These are phyloP conservation scores for Athalia circularis DNA, from an alignment of 2,888 invertebrate species.

Conservation along the genomic window DNA sequence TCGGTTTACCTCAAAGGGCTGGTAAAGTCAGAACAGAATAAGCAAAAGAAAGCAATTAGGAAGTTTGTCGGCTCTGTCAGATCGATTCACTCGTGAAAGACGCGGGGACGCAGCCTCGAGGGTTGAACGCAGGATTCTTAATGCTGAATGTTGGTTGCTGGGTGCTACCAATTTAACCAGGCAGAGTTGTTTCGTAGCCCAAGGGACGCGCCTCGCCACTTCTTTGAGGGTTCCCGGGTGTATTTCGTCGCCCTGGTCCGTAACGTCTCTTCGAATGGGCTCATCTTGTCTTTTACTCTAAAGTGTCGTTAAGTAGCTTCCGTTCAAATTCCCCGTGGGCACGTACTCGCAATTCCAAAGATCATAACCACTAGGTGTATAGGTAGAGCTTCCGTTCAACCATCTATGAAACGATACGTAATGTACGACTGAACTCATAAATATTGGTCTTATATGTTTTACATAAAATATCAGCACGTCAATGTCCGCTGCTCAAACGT, in stretches of 20 bases:
- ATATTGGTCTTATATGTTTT: too few relatives aligned
- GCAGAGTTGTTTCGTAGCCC: slow-evolving; percentile 38
- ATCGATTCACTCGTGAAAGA: slow-evolving; percentile 34
- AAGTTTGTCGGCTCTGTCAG: slow-evolving; percentile 41
- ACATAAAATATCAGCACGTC: too few relatives aligned
- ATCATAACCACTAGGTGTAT: slow-evolving; percentile 12
- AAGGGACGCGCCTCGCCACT: slow-evolving; percentile 25
- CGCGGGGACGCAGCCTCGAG: slow-evolving; percentile 11
- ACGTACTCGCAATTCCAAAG: slow-evolving; percentile 7
- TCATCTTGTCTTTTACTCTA: slow-evolving; percentile 16
- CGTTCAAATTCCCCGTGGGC: slow-evolving; percentile 6
- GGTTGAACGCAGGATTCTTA: slow-evolving; percentile 24
- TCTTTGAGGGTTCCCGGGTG: slow-evolving; percentile 37
- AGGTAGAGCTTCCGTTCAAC: neutral
- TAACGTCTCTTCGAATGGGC: slow-evolving; percentile 28
- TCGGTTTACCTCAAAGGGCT: slow-evolving; percentile 37
- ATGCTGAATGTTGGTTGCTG: slow-evolving; percentile 25
- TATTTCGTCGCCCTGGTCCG: slow-evolving; percentile 24
- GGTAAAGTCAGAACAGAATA: slow-evolving; percentile 36
- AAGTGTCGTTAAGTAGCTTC: slow-evolving; percentile 41
- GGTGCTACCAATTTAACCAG: slow-evolving; percentile 37
- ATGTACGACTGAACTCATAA: too few relatives aligned
- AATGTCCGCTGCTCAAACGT: too few relatives aligned
- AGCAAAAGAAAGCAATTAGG: slow-evolving; percentile 40
- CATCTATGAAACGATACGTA: neutral